These are phyloP conservation scores for Nematolebias whitei DNA, from an alignment of 2,113 vertebrate genomes.

Conservation along the genomic window DNA sequence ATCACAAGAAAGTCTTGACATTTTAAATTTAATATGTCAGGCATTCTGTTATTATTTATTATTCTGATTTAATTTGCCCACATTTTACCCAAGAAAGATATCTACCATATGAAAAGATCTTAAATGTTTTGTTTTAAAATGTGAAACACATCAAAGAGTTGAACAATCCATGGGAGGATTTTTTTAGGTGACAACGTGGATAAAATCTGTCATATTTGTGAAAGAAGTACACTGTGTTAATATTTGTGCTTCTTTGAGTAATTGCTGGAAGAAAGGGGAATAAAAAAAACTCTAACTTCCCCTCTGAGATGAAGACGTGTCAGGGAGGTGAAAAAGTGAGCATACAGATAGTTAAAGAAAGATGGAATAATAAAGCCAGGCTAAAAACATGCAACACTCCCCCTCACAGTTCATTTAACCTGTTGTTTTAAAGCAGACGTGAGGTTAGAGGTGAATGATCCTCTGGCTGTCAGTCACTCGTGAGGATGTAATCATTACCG, in stretches of 20 bases:
- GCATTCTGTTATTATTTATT: too few relatives aligned
- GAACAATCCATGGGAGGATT: too few relatives aligned
- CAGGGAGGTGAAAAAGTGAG: constrained; percentile 6
- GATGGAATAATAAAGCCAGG: constrained; percentile 25
- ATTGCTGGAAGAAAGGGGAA: not conserved
- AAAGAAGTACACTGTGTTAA: not conserved
- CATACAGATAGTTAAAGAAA: not conserved
- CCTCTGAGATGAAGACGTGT: not conserved
- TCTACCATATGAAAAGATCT: too few relatives aligned
- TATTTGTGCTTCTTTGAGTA: not conserved
- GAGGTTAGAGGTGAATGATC: constrained; percentile 34
- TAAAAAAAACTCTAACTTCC: not conserved
- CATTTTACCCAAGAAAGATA: too few relatives aligned
- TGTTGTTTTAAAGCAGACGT: constrained; percentile 26
- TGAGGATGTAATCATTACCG: constrained; percentile 43
- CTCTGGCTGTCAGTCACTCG: constrained; percentile 30
- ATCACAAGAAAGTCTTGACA: too few relatives aligned
- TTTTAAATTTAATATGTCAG: too few relatives aligned
- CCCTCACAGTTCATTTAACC: constrained; percentile 21
- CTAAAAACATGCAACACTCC: constrained; percentile 22
- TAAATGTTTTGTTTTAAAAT: too few relatives aligned
- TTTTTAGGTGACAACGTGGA: too few relatives aligned
- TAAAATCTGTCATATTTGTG: too few relatives aligned
- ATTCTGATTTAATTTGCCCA: too few relatives aligned
- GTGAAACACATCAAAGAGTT: too few relatives aligned